Evolutionary conservation across 2,113 vertebrate species (phyloP), one percentile per base, ranked within the genome.

Genomic region (Colaptes auratus): DNA sequence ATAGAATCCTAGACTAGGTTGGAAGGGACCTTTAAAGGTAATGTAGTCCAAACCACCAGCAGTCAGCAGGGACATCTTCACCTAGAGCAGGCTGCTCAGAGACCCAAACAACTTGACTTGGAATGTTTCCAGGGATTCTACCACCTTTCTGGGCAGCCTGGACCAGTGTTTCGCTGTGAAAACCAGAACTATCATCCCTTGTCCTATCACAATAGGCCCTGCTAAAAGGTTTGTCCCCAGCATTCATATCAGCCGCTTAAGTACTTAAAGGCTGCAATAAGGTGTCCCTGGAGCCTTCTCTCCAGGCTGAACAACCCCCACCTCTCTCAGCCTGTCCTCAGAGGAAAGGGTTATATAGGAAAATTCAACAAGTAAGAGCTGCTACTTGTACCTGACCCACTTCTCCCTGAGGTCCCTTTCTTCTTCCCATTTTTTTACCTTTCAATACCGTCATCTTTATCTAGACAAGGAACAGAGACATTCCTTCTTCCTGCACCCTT

Each of bases 401-500:
- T 4, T 74, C 67, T 91, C 50, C 64, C 39, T 0, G 1, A 64
- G 17, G 28, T 53, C 7, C 2, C 16, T 31, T 78, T 74, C 53
- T 61, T 35, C 42, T 75, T 25, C 30, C 6, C 11, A 23, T 50
- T 23, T 25, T 35, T 17, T 31, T 60, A 17, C 28, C 21, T 16
- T 6, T 12, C 36, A 42, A 6, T 61, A 88, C 28, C 25, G 77
- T 53, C 48, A 27, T 27, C 58, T 82, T 53, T 50, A 48, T 14
- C 30, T 31, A 66, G 66, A 66, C n/a, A 71, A 44, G 55, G 53
- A 75, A 59, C 70, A 74, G 70, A 58, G 39, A 55, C n/a, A 5
- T 33, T 60, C 56, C 53, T 89, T 55, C 14, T 31, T 33, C 15
- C 69, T 1, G 0, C 8, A 3, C 18, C 0, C 0, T 61, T 70